Percentiles rank a stretch among this genome's conserved stretches.
Conservation (phyloP, 1,140 invertebrate species). For the Acromyrmex echinatior region DNA sequence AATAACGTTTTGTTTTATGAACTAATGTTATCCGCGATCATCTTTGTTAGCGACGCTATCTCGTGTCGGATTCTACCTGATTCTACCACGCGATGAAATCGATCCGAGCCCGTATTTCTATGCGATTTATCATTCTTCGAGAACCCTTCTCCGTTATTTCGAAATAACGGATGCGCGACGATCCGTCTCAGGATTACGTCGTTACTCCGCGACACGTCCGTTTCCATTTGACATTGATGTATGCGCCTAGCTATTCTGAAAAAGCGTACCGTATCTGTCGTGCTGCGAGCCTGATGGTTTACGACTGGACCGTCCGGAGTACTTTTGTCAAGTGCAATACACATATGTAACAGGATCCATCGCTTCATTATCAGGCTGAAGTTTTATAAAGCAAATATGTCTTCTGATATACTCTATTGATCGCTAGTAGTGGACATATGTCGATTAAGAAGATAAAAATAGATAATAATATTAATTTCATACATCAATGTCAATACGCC, state of each 20-base stretch:
- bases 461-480: constrained; percentile 27
- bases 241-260: constrained; percentile 56
- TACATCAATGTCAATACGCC: neutral
- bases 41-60: neutral
- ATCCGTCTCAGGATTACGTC: constrained; percentile 58
- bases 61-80: constrained; percentile 3
- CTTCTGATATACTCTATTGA: neutral
- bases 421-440: neutral
- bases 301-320: constrained; percentile 12
- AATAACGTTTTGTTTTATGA: neutral
- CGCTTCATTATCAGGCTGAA: constrained; percentile 25
- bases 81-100: constrained; percentile 2
- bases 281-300: constrained; percentile 10
- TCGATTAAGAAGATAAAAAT: neutral
- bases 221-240: constrained; percentile 56
- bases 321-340: constrained; percentile 33
- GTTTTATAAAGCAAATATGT: constrained; percentile 42
- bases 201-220: constrained; percentile 4
- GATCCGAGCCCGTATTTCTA: neutral
- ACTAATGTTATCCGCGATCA: neutral
- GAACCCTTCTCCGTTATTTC: constrained; percentile 31
- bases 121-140: constrained; percentile 58
- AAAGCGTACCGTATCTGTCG: constrained; percentile 27
- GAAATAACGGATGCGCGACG: constrained; percentile 58
- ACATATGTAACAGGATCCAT: constrained; percentile 37